phyloP scores from a whole-genome alignment of 2,113 vertebrate species.

The Condylura cristata region DNA sequence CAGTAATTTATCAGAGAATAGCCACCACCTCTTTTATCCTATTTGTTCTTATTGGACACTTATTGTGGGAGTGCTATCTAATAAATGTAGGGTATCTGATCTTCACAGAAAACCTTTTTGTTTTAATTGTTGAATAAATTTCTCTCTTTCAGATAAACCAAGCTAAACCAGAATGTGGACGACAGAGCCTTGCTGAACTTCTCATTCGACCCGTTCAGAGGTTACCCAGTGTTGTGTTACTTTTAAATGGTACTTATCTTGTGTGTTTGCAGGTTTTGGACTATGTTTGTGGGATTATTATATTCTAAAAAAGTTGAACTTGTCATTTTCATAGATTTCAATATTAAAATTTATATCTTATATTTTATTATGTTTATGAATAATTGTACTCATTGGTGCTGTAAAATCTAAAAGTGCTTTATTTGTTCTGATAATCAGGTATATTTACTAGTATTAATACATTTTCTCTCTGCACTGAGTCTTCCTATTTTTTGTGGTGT shows the following conservation, averaged over 20 bases:
- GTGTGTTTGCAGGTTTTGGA: neutral
- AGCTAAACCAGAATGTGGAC: slow-evolving; percentile 96
- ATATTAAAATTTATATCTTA: slow-evolving; percentile 11
- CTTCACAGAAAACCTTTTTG: neutral
- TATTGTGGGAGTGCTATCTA: neutral
- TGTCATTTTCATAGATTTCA: slow-evolving; percentile 42
- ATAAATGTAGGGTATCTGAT: neutral
- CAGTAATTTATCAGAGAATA: neutral
- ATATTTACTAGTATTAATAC: neutral
- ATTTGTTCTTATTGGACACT: neutral
- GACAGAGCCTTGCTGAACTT: slow-evolving; percentile 95
- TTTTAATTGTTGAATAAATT: slow-evolving; percentile 7
- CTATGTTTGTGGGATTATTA: neutral
- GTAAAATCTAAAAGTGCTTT: neutral
- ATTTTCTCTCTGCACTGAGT: slow-evolving; percentile 1
- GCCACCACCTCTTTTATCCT: neutral
- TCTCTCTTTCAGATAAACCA: slow-evolving; percentile 93
- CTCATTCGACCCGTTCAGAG: slow-evolving; percentile 98
- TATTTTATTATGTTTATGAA: slow-evolving; percentile 17
- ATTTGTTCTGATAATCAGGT: neutral
- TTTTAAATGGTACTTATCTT: slow-evolving; percentile 92
- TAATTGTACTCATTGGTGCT: neutral
- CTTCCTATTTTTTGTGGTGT: neutral
- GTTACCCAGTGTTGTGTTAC: slow-evolving; percentile 95
- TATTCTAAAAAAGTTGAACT: neutral